Base-by-base conservation (phyloP, 2,113 vertebrate species). In the Tragelaphus strepsiceros region DNA sequence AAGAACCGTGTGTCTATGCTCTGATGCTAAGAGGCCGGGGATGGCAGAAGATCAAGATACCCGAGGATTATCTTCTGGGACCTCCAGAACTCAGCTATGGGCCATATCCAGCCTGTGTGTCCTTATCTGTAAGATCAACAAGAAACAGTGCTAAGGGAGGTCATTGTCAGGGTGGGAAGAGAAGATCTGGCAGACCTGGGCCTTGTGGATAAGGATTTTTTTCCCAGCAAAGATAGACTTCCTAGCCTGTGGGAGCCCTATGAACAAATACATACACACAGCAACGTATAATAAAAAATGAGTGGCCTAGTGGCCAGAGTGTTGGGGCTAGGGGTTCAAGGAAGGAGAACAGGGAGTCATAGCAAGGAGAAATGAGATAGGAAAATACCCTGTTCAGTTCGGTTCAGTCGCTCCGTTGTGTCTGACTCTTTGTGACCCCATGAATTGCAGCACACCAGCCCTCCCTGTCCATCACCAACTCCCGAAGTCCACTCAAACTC, bases 1-100 rank as follows among this genome's bases (percentile, higher is more conserved):
- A 99, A 99, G 98, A 99, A 99, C 96, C 98, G 98, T 2, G 98
- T 99, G 46, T 98, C 99, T 90, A 98, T 99, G 97, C 99, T 99
- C 97, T 99, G 98, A 99, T 30, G 46, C 43, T 6, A 43, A 32
- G 24, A 26, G 16, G 7, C 46, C 1, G 0, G 8, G 9, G 22
- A 87, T 22, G 53, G 35, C 53, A 49, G 19, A 46, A 71, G 51
- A 30, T 46, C 16, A 80, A 22, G 22, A 90, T 28, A 17, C 16
- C 30, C 22, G 24, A 59, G 30, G 35, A 88, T 39, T 89, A 24
- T 89, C 64, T 88, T 90, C 46, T 67, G 53, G 28, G 7, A 26
- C 51, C 84, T 80, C 90, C 35, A 28, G 77, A 94, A 94, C 49
- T 88, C 95, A 90, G 59, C 46, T 39, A 7, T 61, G 64, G 67